Evolutionary conservation across 2,113 vertebrate genomes (phyloP).

Genomic region (Rutilus rutilus): DNA sequence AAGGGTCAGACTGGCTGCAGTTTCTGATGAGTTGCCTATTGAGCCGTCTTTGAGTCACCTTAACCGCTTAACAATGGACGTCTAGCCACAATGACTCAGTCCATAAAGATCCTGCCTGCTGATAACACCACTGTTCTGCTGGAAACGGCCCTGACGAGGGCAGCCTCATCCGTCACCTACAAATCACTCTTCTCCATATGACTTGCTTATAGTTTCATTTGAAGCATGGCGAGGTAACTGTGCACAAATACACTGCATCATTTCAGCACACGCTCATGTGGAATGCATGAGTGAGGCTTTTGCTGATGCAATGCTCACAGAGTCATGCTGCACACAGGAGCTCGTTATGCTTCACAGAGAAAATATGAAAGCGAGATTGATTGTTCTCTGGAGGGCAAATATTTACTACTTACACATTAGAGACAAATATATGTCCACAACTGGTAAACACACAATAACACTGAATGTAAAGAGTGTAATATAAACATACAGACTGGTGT

Average conservation of each 20-base stretch:
- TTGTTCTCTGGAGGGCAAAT: neutral
- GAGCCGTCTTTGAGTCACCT: neutral
- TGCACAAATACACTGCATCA: neutral
- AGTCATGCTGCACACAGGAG: neutral
- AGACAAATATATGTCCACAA: neutral
- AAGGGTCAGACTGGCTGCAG: neutral
- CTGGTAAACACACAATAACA: neutral
- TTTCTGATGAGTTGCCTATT: neutral
- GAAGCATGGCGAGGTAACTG: neutral
- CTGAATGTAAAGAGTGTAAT: neutral
- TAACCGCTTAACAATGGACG: neutral
- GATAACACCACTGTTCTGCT: neutral
- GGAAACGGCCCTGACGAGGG: neutral
- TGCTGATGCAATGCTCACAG: neutral
- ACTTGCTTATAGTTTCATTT: neutral
- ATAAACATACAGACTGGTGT: neutral
- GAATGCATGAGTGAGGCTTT: neutral
- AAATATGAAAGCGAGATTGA: neutral
- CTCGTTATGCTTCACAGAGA: neutral
- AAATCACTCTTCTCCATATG: neutral
- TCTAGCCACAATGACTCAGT: conserved; percentile 17
- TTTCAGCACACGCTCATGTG: neutral
- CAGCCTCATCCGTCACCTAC: neutral
- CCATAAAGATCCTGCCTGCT: neutral
- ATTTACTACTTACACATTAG: neutral